Evolutionary conservation across 2,888 invertebrate species (phyloP).

Genomic region (Drosophila basisetae): DNA sequence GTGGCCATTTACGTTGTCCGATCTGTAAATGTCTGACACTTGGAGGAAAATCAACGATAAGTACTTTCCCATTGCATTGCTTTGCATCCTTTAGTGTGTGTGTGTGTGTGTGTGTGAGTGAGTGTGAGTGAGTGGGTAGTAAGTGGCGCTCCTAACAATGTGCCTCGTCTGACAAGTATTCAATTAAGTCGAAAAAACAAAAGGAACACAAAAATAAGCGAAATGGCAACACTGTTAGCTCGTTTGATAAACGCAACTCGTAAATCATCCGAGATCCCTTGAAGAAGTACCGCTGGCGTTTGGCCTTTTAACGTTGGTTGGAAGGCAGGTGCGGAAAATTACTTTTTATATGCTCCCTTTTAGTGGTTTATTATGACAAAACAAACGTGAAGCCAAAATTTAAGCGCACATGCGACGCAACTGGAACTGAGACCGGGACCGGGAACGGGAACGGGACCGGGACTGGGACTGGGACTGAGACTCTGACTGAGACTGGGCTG

Average conservation of each 20-base stretch:
- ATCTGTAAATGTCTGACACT: conserved; percentile 21
- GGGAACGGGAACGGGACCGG: neutral
- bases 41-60: conserved; percentile 16
- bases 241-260: conserved; percentile 66
- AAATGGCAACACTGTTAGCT: conserved; percentile 60
- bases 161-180: conserved; percentile 56
- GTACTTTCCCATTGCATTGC: conserved; percentile 28
- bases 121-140: conserved; percentile 7
- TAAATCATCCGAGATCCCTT: conserved; percentile 73
- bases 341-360: conserved; percentile 81
- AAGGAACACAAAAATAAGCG: conserved; percentile 11
- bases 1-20: conserved; percentile 41
- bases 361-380: conserved; percentile 83
- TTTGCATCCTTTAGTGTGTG: conserved; percentile 22
- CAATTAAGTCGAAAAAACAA: conserved; percentile 63
- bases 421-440: neutral
- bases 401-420: conserved; percentile 49
- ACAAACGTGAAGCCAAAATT: conserved; percentile 67
- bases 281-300: conserved; percentile 74
- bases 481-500: neutral
- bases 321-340: conserved; percentile 83
- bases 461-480: neutral
- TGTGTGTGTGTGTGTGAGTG: neutral
- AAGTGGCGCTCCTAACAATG: conserved; percentile 32
- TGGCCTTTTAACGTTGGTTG: conserved; percentile 54